Conservation (phyloP, 2,797 vertebrate species). For the Karalla daura region DNA sequence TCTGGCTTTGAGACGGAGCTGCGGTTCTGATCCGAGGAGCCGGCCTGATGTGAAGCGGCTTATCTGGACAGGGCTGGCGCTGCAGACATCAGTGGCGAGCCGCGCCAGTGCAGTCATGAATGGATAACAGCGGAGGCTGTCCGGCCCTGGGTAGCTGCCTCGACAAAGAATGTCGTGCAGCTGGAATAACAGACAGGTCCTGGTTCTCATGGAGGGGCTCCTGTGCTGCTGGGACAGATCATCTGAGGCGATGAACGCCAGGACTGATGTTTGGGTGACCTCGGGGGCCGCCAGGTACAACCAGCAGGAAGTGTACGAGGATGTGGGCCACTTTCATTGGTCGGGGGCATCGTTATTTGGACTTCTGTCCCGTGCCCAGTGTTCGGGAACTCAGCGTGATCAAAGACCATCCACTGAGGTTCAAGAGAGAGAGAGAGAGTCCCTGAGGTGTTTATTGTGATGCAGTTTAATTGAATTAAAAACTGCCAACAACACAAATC, state of each 20-base stretch:
- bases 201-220: slow-evolving; percentile 71
- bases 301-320: slow-evolving; percentile 5
- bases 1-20: slow-evolving; percentile 27
- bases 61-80: slow-evolving; percentile 52
- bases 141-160: slow-evolving; percentile 69
- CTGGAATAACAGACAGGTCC: slow-evolving; percentile 78
- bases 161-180: slow-evolving; percentile 76
- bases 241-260: slow-evolving; percentile 39
- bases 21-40: slow-evolving; percentile 17
- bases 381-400: not conserved
- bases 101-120: slow-evolving; percentile 62
- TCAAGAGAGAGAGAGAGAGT: not conserved
- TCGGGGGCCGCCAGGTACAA: slow-evolving; percentile 38
- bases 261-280: slow-evolving; percentile 52
- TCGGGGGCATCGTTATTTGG: not conserved
- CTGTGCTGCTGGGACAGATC: slow-evolving; percentile 61
- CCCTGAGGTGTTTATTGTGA: no score
- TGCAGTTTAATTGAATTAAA: no score
- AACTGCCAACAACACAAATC: no score
- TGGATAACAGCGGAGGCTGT: slow-evolving; percentile 74
- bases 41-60: slow-evolving; percentile 46
- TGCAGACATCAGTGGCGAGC: slow-evolving; percentile 62
- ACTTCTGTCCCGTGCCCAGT: not conserved
- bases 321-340: not conserved
- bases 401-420: not conserved